Evolutionary conservation across 1,140 invertebrate genomes (phyloP).

Genomic region (Littorina saxatilis): DNA sequence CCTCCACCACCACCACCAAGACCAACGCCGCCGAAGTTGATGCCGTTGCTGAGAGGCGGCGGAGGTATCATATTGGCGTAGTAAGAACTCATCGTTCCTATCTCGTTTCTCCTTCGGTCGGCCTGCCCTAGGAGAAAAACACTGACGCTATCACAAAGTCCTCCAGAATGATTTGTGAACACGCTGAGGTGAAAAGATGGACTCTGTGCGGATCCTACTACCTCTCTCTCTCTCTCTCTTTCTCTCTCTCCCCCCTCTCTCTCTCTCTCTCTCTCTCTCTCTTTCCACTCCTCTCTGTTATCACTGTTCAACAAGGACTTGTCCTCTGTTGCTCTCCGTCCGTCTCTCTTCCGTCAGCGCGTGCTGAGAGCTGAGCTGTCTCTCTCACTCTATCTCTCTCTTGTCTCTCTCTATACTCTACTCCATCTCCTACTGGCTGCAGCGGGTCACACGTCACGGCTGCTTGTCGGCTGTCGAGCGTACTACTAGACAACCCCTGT

Average conservation of each 20-base stretch:
- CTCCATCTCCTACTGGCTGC: too few relatives aligned
- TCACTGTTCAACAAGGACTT: too few relatives aligned
- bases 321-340: background rate
- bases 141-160: background rate
- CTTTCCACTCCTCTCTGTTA: background rate
- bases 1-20: background rate
- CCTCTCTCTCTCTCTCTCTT: constrained; percentile 12
- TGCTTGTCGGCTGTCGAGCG: too few relatives aligned
- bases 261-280: background rate
- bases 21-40: background rate
- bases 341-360: background rate
- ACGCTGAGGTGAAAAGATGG: background rate
- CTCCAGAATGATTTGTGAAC: constrained; percentile 1
- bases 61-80: background rate
- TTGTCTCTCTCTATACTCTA: background rate
- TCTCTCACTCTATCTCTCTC: constrained; percentile 7
- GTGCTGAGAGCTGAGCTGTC: background rate
- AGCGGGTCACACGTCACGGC: too few relatives aligned
- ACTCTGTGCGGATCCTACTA: background rate
- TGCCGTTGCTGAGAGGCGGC: background rate
- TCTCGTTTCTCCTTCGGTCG: background rate
- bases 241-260: background rate
- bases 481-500: too few relatives aligned
- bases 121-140: background rate
- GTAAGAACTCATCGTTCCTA: constrained; percentile 13